Evolutionary conservation across 2,888 invertebrate species (phyloP), one percentile per base, ranked within the genome.

Genomic region (Amphipoea oculea): DNA sequence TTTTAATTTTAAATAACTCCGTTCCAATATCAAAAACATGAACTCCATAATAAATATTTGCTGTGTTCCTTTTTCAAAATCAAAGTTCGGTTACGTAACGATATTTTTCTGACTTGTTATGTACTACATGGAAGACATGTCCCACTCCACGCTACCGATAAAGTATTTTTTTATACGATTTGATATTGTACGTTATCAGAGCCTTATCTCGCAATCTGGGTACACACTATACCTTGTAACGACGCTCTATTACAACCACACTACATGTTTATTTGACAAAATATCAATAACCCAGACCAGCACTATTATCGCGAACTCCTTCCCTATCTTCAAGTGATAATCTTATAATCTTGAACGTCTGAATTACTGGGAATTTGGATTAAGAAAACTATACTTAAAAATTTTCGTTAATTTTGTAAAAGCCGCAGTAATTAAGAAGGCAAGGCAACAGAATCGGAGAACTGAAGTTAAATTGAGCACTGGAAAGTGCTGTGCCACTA

Each of bases 211-310:
- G 90, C 94, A 95, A 96, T 95, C 95, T 94, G 94, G 90, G 89
- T 92, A 95, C 95, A 94, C 91, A 92, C 89, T 93, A 94, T 93
- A 93, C 92, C 93, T 92, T 95, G 95, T 95, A 94, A 93, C 93
- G 91, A 93, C 89, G 85, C 88, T 92, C 89, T 91, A 93, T 94
- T 95, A 95, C 95, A 94, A 92, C 88, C 89, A 82, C 90, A 92
- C 89, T 89, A 93, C 92, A 92, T 92, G 92, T 91, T 83, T 91
- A 87, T 91, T 88, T 88, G 86, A 91, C 90, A 90, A 89, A 84
- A 90, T 88, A 89, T 86, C 86, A 87, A 88, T 90, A 89, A 89
- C 81, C 80, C 76, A 74, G 76, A 71, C 79, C 76, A 88, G 73
- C 78, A 72, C 54, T 72, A 82, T 81, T 87, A 89, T 89, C 89